Evolutionary conservation across 2,113 vertebrate genomes (phyloP).

Genomic region (Melanerpes formicivorus): DNA sequence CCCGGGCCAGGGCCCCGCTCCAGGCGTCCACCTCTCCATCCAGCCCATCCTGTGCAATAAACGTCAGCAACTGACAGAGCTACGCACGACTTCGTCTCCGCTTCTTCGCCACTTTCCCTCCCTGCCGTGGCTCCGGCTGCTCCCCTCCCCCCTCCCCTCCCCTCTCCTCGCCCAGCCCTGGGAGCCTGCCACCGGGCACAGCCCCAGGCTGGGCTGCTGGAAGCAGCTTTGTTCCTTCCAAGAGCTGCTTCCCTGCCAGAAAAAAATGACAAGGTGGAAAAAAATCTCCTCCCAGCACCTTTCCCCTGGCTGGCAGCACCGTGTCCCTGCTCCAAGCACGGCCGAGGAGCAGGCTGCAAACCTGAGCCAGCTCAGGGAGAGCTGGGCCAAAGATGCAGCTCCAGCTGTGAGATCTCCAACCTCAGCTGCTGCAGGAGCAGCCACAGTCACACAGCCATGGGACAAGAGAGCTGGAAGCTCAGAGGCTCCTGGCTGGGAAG

Average conservation of each 20-base stretch:
- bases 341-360: not conserved
- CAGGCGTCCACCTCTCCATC: slow-evolving; percentile 26
- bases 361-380: not conserved
- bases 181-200: not conserved
- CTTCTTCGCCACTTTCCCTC: not conserved
- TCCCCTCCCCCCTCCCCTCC: rapidly evolving
- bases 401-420: not conserved
- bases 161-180: not conserved
- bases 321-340: too few relatives aligned
- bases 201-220: not conserved
- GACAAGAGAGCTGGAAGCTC: not conserved
- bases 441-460: rapidly evolving
- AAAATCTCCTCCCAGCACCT: not conserved
- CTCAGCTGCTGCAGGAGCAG: not conserved
- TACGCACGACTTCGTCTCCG: slow-evolving; percentile 47
- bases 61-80: slow-evolving; percentile 86
- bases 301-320: not conserved
- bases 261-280: not conserved
- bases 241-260: not conserved
- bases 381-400: not conserved
- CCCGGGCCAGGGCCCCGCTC: not conserved
- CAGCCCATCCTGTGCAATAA: slow-evolving; percentile 90
- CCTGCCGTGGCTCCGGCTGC: not conserved
- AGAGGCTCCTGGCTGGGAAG: not conserved
- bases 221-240: not conserved